Percentiles rank a stretch among this genome's conserved stretches.
phyloP scores from a whole-genome alignment of 2,797 vertebrate genomes.

The Sebastes vulpes region DNA sequence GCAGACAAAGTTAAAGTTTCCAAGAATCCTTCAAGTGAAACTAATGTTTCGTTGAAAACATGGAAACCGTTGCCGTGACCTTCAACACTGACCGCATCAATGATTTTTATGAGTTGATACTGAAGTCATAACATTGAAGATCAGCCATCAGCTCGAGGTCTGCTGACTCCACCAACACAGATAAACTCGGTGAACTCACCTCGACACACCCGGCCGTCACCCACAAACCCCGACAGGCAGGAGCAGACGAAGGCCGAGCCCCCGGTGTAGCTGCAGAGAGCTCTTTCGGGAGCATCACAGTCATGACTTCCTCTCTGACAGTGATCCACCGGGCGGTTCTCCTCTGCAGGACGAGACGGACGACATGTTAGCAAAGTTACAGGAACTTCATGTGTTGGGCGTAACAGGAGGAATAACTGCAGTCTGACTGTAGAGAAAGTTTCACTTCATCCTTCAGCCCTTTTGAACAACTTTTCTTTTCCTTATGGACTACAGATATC shows the following conservation, averaged over 20 bases:
- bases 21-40: neutral
- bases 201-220: conserved; percentile 88
- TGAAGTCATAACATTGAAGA: neutral
- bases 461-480: neutral
- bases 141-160: neutral
- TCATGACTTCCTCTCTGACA: conserved; percentile 88
- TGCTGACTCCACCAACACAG: neutral
- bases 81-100: neutral
- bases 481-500: neutral
- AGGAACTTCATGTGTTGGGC: rapidly evolving
- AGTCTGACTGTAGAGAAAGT: neutral
- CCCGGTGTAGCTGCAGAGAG: conserved; percentile 88
- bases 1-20: neutral
- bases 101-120: neutral
- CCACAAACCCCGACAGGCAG: conserved; percentile 89
- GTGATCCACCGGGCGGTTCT: conserved; percentile 85
- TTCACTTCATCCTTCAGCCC: neutral
- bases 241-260: conserved; percentile 87
- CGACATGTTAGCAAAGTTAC: neutral
- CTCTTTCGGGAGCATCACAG: conserved; percentile 89
- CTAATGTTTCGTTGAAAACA: neutral
- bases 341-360: conserved; percentile 46
- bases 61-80: neutral
- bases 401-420: neutral
- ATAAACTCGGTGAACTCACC: conserved; percentile 75